Evolutionary conservation across 2,888 invertebrate genomes (phyloP).

Genomic region (Sussaba pulchella): DNA sequence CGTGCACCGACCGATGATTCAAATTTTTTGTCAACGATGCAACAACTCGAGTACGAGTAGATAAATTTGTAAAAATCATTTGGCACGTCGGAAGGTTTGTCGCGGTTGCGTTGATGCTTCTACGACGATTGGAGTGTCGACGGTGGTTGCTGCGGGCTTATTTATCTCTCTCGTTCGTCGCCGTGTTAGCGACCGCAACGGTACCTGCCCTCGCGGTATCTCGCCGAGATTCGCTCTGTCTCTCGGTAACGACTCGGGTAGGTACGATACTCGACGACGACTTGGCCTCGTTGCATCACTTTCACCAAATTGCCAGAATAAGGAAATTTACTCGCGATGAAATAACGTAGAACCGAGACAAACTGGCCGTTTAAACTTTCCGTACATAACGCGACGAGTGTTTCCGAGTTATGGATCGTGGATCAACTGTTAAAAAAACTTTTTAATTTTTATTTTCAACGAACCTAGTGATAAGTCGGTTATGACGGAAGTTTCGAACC

Average conservation of each 20-base stretch:
- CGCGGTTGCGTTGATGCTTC: constrained; percentile 14
- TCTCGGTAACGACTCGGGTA: constrained; percentile 8
- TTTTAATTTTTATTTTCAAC: too few species aligned
- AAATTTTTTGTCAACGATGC: background rate
- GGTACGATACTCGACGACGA: background rate
- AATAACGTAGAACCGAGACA: background rate
- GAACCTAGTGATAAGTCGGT: constrained; percentile 13
- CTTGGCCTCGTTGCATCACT: background rate
- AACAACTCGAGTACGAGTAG: background rate
- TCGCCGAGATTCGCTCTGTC: constrained; percentile 54
- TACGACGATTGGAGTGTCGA: constrained; percentile 44
- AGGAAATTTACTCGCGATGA: constrained; percentile 2
- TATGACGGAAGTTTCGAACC: constrained; percentile 28
- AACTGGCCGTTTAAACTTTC: too few species aligned
- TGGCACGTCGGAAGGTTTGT: too few species aligned
- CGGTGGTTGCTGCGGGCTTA: constrained; percentile 5
- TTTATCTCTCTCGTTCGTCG: constrained; percentile 31
- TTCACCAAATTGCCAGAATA: constrained; percentile 7
- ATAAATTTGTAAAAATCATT: constrained; percentile 53
- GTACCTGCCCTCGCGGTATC: constrained; percentile 61
- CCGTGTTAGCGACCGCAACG: constrained; percentile 62
- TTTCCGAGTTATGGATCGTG: too few species aligned
- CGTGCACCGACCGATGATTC: background rate
- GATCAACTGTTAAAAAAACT: too few species aligned
- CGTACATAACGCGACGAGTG: background rate